Base-by-base conservation (phyloP, 2,113 vertebrate species). In the Peromyscus californicus region DNA sequence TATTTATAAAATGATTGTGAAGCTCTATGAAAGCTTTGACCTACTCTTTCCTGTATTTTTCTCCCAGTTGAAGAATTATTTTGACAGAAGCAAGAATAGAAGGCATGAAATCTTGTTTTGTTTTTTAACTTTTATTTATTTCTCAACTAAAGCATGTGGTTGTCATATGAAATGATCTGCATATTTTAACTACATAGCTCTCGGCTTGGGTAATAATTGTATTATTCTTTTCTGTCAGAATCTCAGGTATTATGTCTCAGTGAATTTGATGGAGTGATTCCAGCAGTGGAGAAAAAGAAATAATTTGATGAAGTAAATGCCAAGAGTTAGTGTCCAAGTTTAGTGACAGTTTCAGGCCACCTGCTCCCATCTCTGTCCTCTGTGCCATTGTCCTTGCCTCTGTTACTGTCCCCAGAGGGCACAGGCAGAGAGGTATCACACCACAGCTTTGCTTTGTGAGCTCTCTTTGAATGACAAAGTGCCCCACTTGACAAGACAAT, bases 181-280 rank as follows among this genome's bases (percentile, higher is more conserved):
- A 12, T 42, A 57, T 96, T 86, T 86, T 48, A 84, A 11, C 21
- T 39, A 57, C 67, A 61, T 84, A 90, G 78, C 31, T 36, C 42
- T 51, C 51, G 65, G 17, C 54, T 36, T 90, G 57, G 9, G 31
- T 65, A 45, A 51, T 84, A 39, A 76, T 89, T 85, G 45, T 95
- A 85, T 89, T 94, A 22, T 95, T 93, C 57, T 89, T 91, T 96
- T 82, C 86, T 91, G 29, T 10, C 63, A 59, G 89, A 89, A 89
- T 17, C n/a, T 67, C 33, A 86, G 86, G 61, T 21, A 79, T 13
- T 51, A 48, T 69, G 8, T 45, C 79, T 65, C n/a, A 45, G 70
- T 88, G 65, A 48, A 15, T 78, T 65, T 61, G 75, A 54, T 63
- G 13, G 29, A 48, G 26, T 79, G 13, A 76, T 93, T 72, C 59